Conservation (phyloP, 2,888 invertebrate species). For the Brachyopa scutellaris region DNA sequence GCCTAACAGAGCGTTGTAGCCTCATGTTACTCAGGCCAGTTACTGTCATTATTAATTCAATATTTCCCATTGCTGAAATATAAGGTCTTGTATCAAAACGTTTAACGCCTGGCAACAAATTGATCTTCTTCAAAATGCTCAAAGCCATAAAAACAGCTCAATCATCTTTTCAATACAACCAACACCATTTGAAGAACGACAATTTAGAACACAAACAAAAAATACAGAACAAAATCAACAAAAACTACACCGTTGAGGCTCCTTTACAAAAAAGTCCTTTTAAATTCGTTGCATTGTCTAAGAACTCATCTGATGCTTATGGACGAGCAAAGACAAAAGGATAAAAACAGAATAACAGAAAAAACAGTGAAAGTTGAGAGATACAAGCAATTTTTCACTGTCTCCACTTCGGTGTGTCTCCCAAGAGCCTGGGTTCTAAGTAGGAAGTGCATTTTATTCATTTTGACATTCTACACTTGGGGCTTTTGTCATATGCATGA, state of each 20-base stretch:
- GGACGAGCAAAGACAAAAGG: background rate
- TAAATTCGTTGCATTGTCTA: slow-evolving; percentile 42
- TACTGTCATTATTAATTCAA: too few relatives aligned
- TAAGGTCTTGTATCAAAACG: too few relatives aligned
- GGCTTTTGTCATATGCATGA: slow-evolving; percentile 47
- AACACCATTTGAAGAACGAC: background rate
- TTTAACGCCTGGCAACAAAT: too few relatives aligned
- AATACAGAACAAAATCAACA: background rate
- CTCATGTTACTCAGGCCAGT: too few relatives aligned
- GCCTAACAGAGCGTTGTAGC: too few relatives aligned
- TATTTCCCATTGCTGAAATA: too few relatives aligned
- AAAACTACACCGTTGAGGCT: too few relatives aligned
- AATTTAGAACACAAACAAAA: slow-evolving; percentile 2
- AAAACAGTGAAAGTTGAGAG: slow-evolving; percentile 4
- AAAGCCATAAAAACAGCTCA: background rate
- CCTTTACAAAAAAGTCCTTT: slow-evolving; percentile 51
- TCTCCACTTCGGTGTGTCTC: slow-evolving; percentile 11
- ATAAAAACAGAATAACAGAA: too few relatives aligned
- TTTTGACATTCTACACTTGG: slow-evolving; percentile 46
- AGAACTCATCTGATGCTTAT: slow-evolving; percentile 32
- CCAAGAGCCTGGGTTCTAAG: background rate
- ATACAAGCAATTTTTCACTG: slow-evolving; percentile 43
- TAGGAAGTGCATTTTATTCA: slow-evolving; percentile 51
- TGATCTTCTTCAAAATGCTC: background rate
- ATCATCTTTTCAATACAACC: slow-evolving; percentile 29